phyloP scores from a whole-genome alignment of 2,888 invertebrate genomes.

The Nebria salina region DNA sequence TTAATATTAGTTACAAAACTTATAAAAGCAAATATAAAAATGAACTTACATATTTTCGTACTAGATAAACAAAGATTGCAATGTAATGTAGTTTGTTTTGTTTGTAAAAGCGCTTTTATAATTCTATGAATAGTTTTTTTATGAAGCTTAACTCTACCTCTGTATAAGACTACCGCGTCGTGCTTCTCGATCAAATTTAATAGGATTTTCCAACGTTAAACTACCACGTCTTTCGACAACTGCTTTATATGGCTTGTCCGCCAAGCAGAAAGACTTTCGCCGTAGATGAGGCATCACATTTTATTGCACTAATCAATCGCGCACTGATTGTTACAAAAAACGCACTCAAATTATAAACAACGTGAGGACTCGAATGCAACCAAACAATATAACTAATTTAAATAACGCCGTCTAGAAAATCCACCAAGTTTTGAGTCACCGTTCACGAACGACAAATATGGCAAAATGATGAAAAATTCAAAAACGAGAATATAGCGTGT shows the following conservation, averaged over 20 bases:
- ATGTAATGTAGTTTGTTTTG: too few relatives aligned
- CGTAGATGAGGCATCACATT: conserved; percentile 43
- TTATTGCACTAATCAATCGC: not conserved
- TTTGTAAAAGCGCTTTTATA: too few relatives aligned
- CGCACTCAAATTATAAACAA: too few relatives aligned
- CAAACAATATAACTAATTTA: too few relatives aligned
- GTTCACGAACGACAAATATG: not conserved
- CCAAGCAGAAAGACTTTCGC: conserved; percentile 41
- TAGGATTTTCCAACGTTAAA: conserved; percentile 53
- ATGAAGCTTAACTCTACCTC: conserved; percentile 57
- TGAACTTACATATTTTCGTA: too few relatives aligned
- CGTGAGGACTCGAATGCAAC: too few relatives aligned
- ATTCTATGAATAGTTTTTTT: too few relatives aligned
- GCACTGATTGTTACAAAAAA: not conserved
- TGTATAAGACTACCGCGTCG: conserved; percentile 63
- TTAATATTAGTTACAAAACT: too few relatives aligned
- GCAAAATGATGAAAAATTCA: conserved; percentile 3
- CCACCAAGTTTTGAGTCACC: conserved; percentile 9
- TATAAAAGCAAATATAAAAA: too few relatives aligned
- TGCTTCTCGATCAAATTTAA: conserved; percentile 53
- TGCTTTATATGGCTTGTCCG: conserved; percentile 30
- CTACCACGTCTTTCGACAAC: conserved; percentile 55
- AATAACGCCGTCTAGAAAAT: not conserved
- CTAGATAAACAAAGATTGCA: too few relatives aligned
- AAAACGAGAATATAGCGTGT: not conserved